Percentiles rank a stretch among this genome's conserved stretches.
These are phyloP conservation scores for Nannoperca obscura DNA, from an alignment of 2,797 vertebrate species.

Conservation along the genomic window DNA sequence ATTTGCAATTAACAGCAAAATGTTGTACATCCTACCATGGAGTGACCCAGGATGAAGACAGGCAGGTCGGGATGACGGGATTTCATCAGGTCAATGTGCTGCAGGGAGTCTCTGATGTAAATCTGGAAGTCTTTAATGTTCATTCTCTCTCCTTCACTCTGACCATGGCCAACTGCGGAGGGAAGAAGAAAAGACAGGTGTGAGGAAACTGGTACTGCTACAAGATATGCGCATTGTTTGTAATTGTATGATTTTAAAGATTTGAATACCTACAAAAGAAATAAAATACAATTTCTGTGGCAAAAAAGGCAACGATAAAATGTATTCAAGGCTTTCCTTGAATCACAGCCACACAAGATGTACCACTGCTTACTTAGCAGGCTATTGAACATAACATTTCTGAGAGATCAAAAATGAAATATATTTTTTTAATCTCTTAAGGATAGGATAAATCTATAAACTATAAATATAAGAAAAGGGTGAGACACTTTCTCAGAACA, in stretches of 20 bases:
- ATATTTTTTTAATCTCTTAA: neutral
- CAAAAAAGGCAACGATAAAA: neutral
- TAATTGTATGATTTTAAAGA: neutral
- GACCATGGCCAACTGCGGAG: constrained; percentile 93
- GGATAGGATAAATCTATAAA: neutral
- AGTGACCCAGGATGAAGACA: constrained; percentile 94
- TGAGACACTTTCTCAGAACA: no score
- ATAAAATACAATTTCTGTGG: neutral
- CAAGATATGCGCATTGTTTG: neutral
- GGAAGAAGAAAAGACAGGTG: neutral
- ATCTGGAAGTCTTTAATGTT: constrained; percentile 93
- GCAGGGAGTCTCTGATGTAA: constrained; percentile 92
- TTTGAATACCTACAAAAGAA: neutral
- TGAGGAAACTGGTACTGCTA: neutral
- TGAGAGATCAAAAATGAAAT: neutral
- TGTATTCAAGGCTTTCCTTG: neutral
- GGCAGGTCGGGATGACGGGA: constrained; percentile 88
- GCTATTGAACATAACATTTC: neutral
- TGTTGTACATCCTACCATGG: constrained; percentile 89
- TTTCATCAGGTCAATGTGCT: constrained; percentile 92
- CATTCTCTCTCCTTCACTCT: constrained; percentile 97
- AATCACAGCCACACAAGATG: neutral
- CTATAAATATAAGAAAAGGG: no score
- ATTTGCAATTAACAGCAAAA: neutral
- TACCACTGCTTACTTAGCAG: neutral